A percentile compares a stretch with the other conserved stretches of the same genome.
Evolutionary conservation across 1,140 invertebrate genomes (phyloP).

Genomic region (Coboldia fuscipes): DNA sequence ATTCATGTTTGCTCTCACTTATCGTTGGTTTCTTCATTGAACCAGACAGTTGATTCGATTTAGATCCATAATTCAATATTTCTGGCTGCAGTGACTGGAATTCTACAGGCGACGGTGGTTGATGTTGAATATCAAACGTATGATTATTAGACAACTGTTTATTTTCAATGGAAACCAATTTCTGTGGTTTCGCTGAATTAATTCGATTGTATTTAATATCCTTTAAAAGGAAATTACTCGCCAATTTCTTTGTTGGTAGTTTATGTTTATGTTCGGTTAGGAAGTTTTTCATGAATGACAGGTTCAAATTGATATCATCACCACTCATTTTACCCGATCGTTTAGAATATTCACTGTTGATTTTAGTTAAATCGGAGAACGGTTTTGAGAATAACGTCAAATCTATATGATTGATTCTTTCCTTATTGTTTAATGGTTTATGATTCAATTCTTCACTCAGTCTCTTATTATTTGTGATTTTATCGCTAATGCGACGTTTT

Average conservation of each 20-base stretch:
- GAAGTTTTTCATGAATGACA: not conserved
- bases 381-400: not conserved
- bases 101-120: constrained; percentile 8
- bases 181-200: constrained; percentile 1
- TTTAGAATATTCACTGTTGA: not conserved
- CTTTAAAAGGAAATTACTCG: constrained; percentile 2
- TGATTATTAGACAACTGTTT: not conserved
- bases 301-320: not conserved
- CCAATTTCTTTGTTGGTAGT: not conserved
- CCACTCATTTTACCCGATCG: not conserved
- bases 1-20: no score
- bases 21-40: no score
- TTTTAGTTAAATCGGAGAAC: not conserved
- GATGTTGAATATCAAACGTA: not conserved
- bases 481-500: constrained; percentile 9
- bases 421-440: constrained; percentile 10
- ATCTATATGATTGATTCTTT: not conserved
- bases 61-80: constrained; percentile 1
- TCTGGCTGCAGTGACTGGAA: constrained; percentile 12
- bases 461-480: not conserved
- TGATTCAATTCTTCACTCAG: not conserved
- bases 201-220: constrained; percentile 1
- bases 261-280: not conserved
- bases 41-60: constrained; percentile 4
- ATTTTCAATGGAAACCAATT: not conserved